Evolutionary conservation across 2,797 vertebrate genomes (phyloP).

Genomic region (Apodemus agrarius): DNA sequence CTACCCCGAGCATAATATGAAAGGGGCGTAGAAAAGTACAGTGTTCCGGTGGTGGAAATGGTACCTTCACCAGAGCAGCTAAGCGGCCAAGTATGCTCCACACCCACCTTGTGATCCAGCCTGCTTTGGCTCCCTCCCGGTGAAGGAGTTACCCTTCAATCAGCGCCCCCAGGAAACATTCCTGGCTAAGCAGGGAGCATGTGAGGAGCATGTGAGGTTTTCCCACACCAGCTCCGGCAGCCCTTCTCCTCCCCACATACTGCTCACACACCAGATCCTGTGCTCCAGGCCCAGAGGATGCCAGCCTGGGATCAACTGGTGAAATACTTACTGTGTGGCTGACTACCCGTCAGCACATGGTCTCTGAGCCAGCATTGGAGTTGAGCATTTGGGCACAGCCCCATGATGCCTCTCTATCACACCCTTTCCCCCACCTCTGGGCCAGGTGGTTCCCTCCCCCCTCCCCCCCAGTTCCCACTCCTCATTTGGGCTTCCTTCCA

Average conservation of each 20-base stretch:
- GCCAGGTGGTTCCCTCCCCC: neutral
- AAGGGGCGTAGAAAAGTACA: neutral
- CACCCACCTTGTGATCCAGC: neutral
- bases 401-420: neutral
- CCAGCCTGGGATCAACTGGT: neutral
- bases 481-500: slow-evolving; percentile 49
- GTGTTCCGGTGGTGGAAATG: neutral
- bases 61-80: neutral
- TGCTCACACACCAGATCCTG: neutral
- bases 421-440: neutral
- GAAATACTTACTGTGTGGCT: neutral
- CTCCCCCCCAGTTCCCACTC: neutral
- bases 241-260: neutral
- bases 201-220: neutral
- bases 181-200: neutral
- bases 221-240: neutral
- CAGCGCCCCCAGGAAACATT: neutral
- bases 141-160: neutral
- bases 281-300: neutral
- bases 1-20: slow-evolving; percentile 1
- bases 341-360: neutral
- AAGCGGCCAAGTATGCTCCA: neutral
- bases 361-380: neutral
- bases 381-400: neutral
- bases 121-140: neutral